Base-by-base conservation (phyloP, 23 tunicate species). In the Diplosoma virens region DNA sequence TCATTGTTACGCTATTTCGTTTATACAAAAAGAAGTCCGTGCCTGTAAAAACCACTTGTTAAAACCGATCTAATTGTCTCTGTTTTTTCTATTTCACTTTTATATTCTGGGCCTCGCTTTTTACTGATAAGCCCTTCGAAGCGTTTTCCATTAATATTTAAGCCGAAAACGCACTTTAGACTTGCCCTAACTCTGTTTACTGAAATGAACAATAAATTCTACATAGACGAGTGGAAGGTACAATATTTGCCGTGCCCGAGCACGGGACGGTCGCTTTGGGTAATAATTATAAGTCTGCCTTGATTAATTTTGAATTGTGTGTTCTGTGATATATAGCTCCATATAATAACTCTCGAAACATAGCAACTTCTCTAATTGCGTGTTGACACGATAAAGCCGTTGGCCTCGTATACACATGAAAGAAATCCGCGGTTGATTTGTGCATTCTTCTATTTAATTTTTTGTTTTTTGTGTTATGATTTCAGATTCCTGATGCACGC, bases 131-230 rank as follows among this genome's bases (percentile, higher is more conserved):
- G 9, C 35, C 9, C 35, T 56, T 29, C 69, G 52, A 67, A 67
- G 52, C 52, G 17, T 67, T 67, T 55, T 29, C 71, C 61, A 47
- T 72, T 72, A 72, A 72, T 72, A 35, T 72, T 72, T 72, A 72
- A 72, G 48, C 78, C 30, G 35, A 5, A 7, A 24, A 33, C 28
- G 61, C 50, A 72, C 78, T 72, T 72, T 72, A 72, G 60, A 68
- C 75, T 61, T 61, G 35, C 69, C 35, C 3, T 7, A 35, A 34
- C 34, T 7, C 36, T 72, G 78, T 72, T 72, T 72, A 72, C 78
- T 47, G 78, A 72, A 23, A 7, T 72, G 78, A 47, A 72, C 78
- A 72, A 72, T 72, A 72, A 72, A 72, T 72, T 47, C 61, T 48
- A 68, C 75, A 36, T 68, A 68, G 75, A 68, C 21, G 54, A 68